Evolutionary conservation across 2,888 invertebrate species (phyloP).

Genomic region (Archaeoteleia sp.): DNA sequence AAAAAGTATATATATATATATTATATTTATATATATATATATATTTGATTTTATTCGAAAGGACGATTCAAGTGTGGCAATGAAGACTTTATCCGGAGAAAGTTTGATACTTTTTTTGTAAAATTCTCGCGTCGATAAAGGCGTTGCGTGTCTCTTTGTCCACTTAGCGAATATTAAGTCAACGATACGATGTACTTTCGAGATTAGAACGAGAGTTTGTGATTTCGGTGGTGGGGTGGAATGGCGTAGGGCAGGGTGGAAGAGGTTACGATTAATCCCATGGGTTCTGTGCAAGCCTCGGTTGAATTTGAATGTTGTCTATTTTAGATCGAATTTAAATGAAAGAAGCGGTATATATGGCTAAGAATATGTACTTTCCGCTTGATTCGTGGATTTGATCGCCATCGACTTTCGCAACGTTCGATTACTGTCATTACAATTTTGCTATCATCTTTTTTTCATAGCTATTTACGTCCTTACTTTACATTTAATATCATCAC

Average conservation of each 20-base stretch:
- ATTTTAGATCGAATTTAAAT: conserved; percentile 66
- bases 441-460: too few relatives aligned
- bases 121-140: neutral
- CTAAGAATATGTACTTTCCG: conserved; percentile 56
- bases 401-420: neutral
- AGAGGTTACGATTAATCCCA: conserved; percentile 61
- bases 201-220: conserved; percentile 27
- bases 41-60: too few relatives aligned
- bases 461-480: too few relatives aligned
- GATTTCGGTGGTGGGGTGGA: conserved; percentile 12
- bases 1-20: too few relatives aligned
- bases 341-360: conserved; percentile 51
- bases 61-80: too few relatives aligned
- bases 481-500: too few relatives aligned
- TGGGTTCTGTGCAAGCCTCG: conserved; percentile 71
- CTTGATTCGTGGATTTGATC: conserved; percentile 52
- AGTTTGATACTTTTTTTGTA: too few relatives aligned
- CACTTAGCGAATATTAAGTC: conserved; percentile 35
- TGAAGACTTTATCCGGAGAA: too few relatives aligned
- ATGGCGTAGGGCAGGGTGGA: conserved; percentile 29
- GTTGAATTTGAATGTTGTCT: conserved; percentile 67
- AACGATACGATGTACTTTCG: conserved; percentile 34
- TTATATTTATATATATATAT: too few relatives aligned
- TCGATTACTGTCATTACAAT: too few relatives aligned
- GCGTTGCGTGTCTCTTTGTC: conserved; percentile 42